Base-by-base conservation (phyloP, 2,888 invertebrate species). In the Oscheius sp. region DNA sequence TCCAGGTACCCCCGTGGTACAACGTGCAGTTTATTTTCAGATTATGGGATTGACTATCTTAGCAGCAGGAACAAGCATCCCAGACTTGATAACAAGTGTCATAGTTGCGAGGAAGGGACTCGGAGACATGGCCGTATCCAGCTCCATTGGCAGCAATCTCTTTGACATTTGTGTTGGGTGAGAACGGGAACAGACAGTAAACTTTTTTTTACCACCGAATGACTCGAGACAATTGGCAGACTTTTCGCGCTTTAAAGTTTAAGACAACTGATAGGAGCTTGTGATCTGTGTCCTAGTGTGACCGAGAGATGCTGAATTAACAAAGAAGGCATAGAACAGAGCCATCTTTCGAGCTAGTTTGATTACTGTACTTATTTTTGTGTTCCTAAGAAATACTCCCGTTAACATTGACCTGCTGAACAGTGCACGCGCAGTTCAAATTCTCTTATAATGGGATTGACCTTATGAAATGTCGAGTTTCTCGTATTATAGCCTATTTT, bases 141-240 rank as follows among this genome's bases (percentile, higher is more conserved):
- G 96, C 89, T 97, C 97, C 72, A 96, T 98, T 85, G 98, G 98
- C 89, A 96, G 96, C 92, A 98, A 98, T 92, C 96, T 98, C 90
- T 98, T 98, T 92, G 98, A 98, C 92, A 96, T 98, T 90, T 96
- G 96, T 90, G 96, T 98, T 90, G 97, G 97, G 96, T 96, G 90
- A 93, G 94, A 60, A 13, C 1, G n/a, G 10, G 65, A 65, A 37
- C 2, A n/a, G 10, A n/a, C 21, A 21, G 21, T 21, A 21, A 21
- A 21, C 21, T 21, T 21, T 62, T 35, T 2, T 37, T 65, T 57
- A 35, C 2, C 33, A 58, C 10, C 21, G 21, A 2, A 53, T 50
- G 11, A 42, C 13, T 0, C 70, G 29, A 58, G 33, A 58, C 29
- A 29, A 62, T 42, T 37, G 47, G n/a, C 47, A n/a, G 53, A 53